Evolutionary conservation across 2,113 vertebrate genomes (phyloP), one percentile per base, ranked within the genome.

Genomic region (Oryzias curvinotus): DNA sequence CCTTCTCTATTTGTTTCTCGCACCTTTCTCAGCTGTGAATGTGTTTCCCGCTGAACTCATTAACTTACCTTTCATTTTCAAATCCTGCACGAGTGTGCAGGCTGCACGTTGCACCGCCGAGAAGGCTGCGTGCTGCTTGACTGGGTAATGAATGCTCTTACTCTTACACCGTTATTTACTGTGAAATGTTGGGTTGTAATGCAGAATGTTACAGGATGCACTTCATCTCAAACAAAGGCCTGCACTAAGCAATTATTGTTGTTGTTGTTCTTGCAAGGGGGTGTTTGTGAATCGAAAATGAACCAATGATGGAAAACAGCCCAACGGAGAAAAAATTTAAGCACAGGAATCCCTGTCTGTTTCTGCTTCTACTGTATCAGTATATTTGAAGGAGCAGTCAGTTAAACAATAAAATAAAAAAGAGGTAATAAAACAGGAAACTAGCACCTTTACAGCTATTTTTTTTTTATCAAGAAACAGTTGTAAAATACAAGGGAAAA

Each of bases 31-130:
- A 62, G 25, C 54, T 56, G 61, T 54, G 65, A 65, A 75, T 83
- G 67, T 66, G 62, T 86, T 61, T 76, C 36, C 63, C 68, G 71
- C 62, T 70, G 48, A 85, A 73, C 69, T 85, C 84, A 85, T 88
- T 81, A 84, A 70, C 66, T 80, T 78, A 78, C 71, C 74, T 82
- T 86, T 85, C 70, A 81, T 82, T 83, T 77, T 60, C 51, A 77
- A 79, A 79, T 77, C 70, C 69, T 62, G 60, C 65, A 78, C 5
- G 5, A 75, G 78, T 80, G 73, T 69, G 73, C 73, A 67, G 68
- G 69, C 76, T 69, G 67, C 71, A 26, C 42, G 58, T 65, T 28
- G 71, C 74, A 64, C 64, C 81, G 75, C 62, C 0, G 62, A 61
- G 45, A 62, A 67, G 53, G 21, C 19, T 71, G 70, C 21, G 21